These are phyloP conservation scores for Alviniconcha marisindica DNA, from an alignment of 1,140 invertebrate genomes.

Conservation along the genomic window DNA sequence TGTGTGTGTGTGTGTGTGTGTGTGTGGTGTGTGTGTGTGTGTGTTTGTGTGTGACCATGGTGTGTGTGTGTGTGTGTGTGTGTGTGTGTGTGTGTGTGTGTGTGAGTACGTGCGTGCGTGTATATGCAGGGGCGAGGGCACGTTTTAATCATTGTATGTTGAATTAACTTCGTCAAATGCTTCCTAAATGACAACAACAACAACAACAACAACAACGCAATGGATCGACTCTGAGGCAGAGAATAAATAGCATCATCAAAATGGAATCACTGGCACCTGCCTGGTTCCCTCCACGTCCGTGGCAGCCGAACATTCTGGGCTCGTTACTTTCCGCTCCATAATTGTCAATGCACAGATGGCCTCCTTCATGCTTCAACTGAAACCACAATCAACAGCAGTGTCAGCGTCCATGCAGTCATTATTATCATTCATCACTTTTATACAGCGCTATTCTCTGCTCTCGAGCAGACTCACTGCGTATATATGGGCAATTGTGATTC, in stretches of 20 bases:
- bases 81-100: background rate
- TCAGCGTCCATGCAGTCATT: background rate
- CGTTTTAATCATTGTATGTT: background rate
- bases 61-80: too few relatives aligned
- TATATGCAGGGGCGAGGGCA: background rate
- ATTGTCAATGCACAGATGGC: background rate
- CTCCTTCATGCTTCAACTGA: background rate
- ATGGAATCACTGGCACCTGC: background rate
- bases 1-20: too few relatives aligned
- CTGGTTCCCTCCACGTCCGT: background rate
- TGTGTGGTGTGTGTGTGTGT: too few relatives aligned
- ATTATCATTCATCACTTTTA: too few relatives aligned
- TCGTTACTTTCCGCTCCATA: background rate
- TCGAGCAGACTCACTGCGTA: background rate
- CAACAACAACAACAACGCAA: background rate
- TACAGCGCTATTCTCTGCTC: too few relatives aligned
- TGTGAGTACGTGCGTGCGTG: background rate
- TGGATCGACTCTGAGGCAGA: background rate
- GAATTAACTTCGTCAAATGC: background rate
- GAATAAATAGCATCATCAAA: too few relatives aligned
- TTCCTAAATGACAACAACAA: background rate
- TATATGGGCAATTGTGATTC: background rate
- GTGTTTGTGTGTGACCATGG: too few relatives aligned
- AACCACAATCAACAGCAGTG: background rate
- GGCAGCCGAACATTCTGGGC: background rate